Conservation (phyloP, 1,140 invertebrate species). For the Drosophila melanogaster region Release_6_plus_ISO1_MT NT_037436.4:20248501-20249000, state of each 20-base stretch:
- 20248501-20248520: constrained; percentile 29
- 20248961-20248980: no score
- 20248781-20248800: no score
- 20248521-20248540: constrained; percentile 25
- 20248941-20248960: no score
- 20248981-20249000: constrained; percentile 1
- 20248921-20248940: no score
- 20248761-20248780: no score
- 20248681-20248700: constrained; percentile 8
- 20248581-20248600: constrained; percentile 26
- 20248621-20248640: constrained; percentile 31
- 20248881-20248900: no score
- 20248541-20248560: constrained; percentile 31
- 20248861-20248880: no score
- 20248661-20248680: constrained; percentile 10
- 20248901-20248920: no score
- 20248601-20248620: constrained; percentile 13
- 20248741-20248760: not conserved
- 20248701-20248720: constrained; percentile 21
- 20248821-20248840: no score
- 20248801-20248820: no score
- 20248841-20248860: no score
- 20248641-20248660: not conserved
- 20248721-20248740: constrained; percentile 15
- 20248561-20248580: constrained; percentile 49